These are phyloP conservation scores for Pycnomerus fuliginosus DNA, from an alignment of 2,888 invertebrate genomes.

Conservation along the genomic window DNA sequence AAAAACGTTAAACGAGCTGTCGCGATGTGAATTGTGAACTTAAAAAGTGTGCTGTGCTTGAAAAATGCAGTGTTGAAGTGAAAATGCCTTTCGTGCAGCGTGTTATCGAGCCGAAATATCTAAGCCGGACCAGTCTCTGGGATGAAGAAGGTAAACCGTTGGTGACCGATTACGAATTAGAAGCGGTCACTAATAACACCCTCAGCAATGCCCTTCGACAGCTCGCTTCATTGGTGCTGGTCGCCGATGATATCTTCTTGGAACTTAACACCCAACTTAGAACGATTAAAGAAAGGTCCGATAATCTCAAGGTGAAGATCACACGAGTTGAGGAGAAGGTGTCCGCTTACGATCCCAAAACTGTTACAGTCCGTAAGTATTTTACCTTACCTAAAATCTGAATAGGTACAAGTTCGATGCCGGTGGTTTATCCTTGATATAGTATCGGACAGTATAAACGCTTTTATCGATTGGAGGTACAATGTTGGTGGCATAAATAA, in stretches of 20 bases:
- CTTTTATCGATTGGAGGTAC: constrained; percentile 22
- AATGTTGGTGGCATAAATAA: constrained; percentile 8
- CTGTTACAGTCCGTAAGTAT: constrained; percentile 92
- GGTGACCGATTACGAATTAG: constrained; percentile 74
- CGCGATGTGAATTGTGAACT: background rate
- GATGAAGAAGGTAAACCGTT: constrained; percentile 61
- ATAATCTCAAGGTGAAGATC: constrained; percentile 68
- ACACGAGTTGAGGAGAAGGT: constrained; percentile 70
- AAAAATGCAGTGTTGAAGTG: constrained; percentile 31
- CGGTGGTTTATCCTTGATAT: constrained; percentile 19
- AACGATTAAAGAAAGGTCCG: constrained; percentile 71
- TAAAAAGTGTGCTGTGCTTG: constrained; percentile 14
- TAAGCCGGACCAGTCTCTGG: constrained; percentile 68
- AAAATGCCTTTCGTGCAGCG: constrained; percentile 87
- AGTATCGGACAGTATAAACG: constrained; percentile 21
- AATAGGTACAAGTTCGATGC: constrained; percentile 17
- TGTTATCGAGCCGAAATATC: constrained; percentile 76
- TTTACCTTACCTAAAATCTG: background rate
- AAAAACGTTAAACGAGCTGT: constrained; percentile 1
- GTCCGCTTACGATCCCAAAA: constrained; percentile 78
- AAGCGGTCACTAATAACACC: constrained; percentile 84
- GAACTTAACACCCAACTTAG: constrained; percentile 76
- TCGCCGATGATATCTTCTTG: constrained; percentile 84
- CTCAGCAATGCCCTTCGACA: constrained; percentile 82
- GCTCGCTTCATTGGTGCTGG: constrained; percentile 78